Base-by-base conservation (phyloP, 1,140 invertebrate species). In the Spodoptera litura region DNA sequence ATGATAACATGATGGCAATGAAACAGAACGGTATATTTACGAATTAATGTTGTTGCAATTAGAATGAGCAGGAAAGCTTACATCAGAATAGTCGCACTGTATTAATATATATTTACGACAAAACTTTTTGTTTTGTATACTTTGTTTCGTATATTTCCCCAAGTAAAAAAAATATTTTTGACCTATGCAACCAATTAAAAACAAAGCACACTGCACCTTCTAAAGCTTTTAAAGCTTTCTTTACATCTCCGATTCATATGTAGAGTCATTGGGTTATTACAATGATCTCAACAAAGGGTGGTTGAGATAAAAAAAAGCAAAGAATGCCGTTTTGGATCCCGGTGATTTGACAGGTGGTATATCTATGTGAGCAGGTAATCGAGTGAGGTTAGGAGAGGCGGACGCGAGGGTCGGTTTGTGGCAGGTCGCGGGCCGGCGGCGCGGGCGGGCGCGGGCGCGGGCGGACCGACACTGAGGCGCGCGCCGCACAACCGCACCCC, bases 391-490 rank as follows among this genome's bases (percentile, higher is more conserved):
- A 91, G 85, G 87, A 83, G 78, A 82, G 80, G 70, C 74, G 64
- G 79, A 78, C 81, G 85, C 77, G 56, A 72, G 79, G 78, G 75
- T 75, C 72, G 76, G 81, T 79, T 83, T 80, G 80, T 61, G 81
- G 85, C 78, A 84, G 84, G 80, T 85, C 79, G 87, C 85, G 85
- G 83, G 87, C 85, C 89, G 91, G 90, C 83, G 83, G 84, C 81
- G 84, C 84, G 81, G 88, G 88, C 85, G 90, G 87, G 87, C 90
- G 89, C 88, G 91, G 92, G 89, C 86, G 89, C 88, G 90, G 88
- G 88, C 89, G 88, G 90, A 86, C 87, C 88, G 82, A 88, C 89
- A 90, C 92, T 93, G 91, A 92, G 83, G 89, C 91, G 88, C 91
- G 88, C 89, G 86, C 89, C 89, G 89, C 87, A 74, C 82, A 78